Evolutionary conservation across 2,888 invertebrate genomes (phyloP), one percentile per base, ranked within the genome.

Genomic region (Cephonodes hylas): DNA sequence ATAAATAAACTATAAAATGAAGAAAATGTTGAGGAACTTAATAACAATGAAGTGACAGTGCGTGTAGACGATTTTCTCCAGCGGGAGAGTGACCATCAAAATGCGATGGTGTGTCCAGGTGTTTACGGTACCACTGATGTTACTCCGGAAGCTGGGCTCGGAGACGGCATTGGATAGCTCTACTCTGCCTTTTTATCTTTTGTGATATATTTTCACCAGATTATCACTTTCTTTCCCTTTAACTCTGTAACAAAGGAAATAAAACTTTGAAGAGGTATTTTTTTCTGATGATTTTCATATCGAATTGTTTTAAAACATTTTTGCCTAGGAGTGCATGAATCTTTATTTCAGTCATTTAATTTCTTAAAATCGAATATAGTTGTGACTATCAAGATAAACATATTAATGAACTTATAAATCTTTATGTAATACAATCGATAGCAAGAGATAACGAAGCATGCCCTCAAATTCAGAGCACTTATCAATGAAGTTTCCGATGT

Each of bases 41-140:
- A 93, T 93, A 89, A 92, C 77, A 91, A 91, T 92, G 91, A 93
- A 93, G 91, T 93, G 93, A 91, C 92, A 91, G 86, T 74, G 85
- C 81, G 93, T 86, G 78, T 91, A 93, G 71, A 79, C 79, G 69
- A 88, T 79, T 80, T 88, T 91, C 80, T 92, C 91, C 74, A 93
- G 75, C 70, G 75, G 86, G 74, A 74, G 77, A 80, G 81, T 75
- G 85, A 86, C 85, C 93, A 93, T 93, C 91, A 92, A 91, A 90
- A 74, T 78, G 80, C 77, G 84, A 73, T 73, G 74, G 66, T 64
- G 66, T 46, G 64, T 69, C 74, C 75, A 71, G 74, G 66, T 73
- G 83, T 78, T 86, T 83, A 89, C 83, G 88, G 86, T 78, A 70
- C 76, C 67, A 66, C 71, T 66, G 75, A 69, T 69, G 72, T 63